These are phyloP conservation scores for Nothoprocta perdicaria DNA, from an alignment of 2,113 vertebrate genomes.

Conservation along the genomic window DNA sequence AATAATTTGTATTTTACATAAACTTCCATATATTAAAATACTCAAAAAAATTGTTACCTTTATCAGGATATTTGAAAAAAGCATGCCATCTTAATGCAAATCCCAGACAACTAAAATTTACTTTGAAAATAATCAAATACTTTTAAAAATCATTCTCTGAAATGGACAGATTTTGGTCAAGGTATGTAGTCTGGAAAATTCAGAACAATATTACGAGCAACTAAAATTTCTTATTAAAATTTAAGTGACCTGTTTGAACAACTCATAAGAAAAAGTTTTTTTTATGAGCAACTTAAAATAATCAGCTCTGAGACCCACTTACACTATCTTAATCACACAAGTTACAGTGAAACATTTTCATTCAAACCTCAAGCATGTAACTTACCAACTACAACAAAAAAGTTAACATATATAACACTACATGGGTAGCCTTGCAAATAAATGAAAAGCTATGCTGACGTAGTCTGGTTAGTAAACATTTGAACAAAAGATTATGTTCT, in stretches of 20 bases:
- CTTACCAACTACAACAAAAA: not conserved
- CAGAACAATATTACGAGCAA: not conserved
- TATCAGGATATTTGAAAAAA: not conserved
- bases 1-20: not conserved
- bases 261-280: not conserved
- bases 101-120: not conserved
- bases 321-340: not conserved
- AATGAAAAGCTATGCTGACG: not conserved
- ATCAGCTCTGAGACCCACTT: not conserved
- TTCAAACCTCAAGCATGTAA: not conserved
- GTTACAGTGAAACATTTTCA: not conserved
- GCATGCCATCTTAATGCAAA: not conserved
- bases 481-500: not conserved
- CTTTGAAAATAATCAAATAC: not conserved
- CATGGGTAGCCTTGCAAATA: not conserved
- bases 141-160: not conserved
- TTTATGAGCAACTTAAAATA: not conserved
- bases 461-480: not conserved
- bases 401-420: not conserved
- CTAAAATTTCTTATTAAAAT: not conserved
- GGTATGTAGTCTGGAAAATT: not conserved
- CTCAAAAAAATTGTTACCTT: not conserved
- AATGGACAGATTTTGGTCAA: not conserved
- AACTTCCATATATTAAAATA: not conserved
- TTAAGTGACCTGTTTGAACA: not conserved